These are phyloP conservation scores for Syngnathus scovelli DNA, from an alignment of 2,113 vertebrate species.

Conservation along the genomic window DNA sequence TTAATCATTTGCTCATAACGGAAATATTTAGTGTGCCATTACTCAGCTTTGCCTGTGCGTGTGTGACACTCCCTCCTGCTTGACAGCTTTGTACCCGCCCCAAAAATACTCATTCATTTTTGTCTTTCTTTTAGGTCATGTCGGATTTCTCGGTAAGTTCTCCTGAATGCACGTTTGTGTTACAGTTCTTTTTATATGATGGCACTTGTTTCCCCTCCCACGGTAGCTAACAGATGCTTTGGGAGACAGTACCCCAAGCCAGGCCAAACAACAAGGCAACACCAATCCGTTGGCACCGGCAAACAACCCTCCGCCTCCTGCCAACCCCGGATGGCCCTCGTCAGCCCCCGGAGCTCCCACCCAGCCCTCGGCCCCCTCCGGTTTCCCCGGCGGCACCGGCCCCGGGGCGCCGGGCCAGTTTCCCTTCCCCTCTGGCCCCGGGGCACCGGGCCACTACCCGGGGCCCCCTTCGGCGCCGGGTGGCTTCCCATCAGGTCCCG, in stretches of 20 bases:
- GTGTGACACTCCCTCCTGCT: slow-evolving; percentile 12
- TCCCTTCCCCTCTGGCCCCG: slow-evolving; percentile 60
- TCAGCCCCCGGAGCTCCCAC: slow-evolving; percentile 68
- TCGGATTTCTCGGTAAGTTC: slow-evolving; percentile 76
- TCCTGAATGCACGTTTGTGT: not conserved
- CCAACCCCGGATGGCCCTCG: slow-evolving; percentile 71
- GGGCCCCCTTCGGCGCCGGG: slow-evolving; percentile 62
- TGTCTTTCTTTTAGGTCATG: slow-evolving; percentile 63
- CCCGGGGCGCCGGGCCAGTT: slow-evolving; percentile 66
- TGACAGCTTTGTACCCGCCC: slow-evolving; percentile 16
- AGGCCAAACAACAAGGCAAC: slow-evolving; percentile 60
- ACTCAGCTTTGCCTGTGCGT: slow-evolving; percentile 23
- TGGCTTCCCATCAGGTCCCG: slow-evolving; percentile 58
- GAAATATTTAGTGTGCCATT: slow-evolving; percentile 49
- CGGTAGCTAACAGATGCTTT: slow-evolving; percentile 71
- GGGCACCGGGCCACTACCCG: slow-evolving; percentile 67
- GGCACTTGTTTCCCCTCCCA: not conserved
- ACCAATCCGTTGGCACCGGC: slow-evolving; percentile 58
- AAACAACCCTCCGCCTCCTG: slow-evolving; percentile 34
- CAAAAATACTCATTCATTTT: slow-evolving; percentile 4
- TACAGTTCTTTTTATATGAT: not conserved
- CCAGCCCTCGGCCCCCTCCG: slow-evolving; percentile 57
- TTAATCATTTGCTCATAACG: slow-evolving; percentile 22
- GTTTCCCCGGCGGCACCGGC: slow-evolving; percentile 50
- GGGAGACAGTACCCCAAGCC: slow-evolving; percentile 48